Conservation (phyloP, 1,140 invertebrate genomes). For the Aphelinus certus region DNA sequence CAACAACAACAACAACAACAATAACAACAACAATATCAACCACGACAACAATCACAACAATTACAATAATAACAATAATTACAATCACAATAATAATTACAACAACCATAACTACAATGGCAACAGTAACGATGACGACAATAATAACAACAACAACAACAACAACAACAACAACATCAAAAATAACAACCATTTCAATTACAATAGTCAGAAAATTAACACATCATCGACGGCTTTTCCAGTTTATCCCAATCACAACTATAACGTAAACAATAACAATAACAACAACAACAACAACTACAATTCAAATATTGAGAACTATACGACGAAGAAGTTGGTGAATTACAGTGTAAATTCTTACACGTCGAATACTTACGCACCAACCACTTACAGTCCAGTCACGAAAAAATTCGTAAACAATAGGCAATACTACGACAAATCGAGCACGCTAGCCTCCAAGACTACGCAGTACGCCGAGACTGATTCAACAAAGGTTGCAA, state of each 20-base stretch:
- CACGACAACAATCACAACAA: slow-evolving; percentile 51
- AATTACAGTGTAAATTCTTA: slow-evolving; percentile 56
- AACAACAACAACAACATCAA: background rate
- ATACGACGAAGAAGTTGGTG: slow-evolving; percentile 52
- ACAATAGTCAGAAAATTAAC: slow-evolving; percentile 50
- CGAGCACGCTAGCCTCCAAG: slow-evolving; percentile 42
- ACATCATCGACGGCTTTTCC: slow-evolving; percentile 30
- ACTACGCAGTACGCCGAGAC: slow-evolving; percentile 55
- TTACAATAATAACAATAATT: slow-evolving; percentile 52
- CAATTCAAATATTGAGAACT: slow-evolving; percentile 38
- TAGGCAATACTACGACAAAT: slow-evolving; percentile 46
- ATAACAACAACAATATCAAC: slow-evolving; percentile 48
- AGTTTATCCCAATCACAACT: slow-evolving; percentile 44
- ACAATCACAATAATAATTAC: slow-evolving; percentile 47
- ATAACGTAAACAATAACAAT: slow-evolving; percentile 53
- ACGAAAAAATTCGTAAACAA: slow-evolving; percentile 52
- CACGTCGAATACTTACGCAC: slow-evolving; percentile 62
- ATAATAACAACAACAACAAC: background rate
- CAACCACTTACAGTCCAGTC: slow-evolving; percentile 64
- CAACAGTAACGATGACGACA: slow-evolving; percentile 33
- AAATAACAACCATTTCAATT: slow-evolving; percentile 39
- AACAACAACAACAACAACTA: slow-evolving; percentile 49
- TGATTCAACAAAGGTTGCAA: slow-evolving; percentile 55
- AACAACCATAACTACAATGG: slow-evolving; percentile 48
- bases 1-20: slow-evolving; percentile 50